Percentiles rank a stretch among this genome's conserved stretches.
Evolutionary conservation across 2,888 invertebrate genomes (phyloP).

Genomic region (Lepidocyrtoides sp.): DNA sequence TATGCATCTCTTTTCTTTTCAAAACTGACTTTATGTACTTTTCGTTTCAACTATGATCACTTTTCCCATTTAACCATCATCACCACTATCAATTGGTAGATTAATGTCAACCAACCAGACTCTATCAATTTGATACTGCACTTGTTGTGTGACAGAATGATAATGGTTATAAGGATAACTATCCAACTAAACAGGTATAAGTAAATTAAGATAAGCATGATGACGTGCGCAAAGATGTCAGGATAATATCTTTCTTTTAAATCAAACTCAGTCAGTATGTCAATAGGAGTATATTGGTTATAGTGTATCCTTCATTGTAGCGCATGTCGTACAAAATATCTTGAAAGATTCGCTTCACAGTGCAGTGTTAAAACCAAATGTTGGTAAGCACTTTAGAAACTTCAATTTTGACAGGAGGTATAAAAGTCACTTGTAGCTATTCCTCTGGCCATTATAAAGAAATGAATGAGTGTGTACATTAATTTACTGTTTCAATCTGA

Average conservation of each 20-base stretch:
- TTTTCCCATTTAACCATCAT: slow-evolving; percentile 24
- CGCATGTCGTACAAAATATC: background rate
- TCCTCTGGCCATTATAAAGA: slow-evolving; percentile 33
- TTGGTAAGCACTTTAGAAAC: slow-evolving; percentile 28
- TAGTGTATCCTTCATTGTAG: background rate
- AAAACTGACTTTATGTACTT: background rate
- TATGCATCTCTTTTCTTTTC: background rate
- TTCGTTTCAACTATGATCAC: slow-evolving; percentile 1
- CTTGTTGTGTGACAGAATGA: slow-evolving; percentile 2
- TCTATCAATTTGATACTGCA: background rate
- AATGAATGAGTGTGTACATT: slow-evolving; percentile 27
- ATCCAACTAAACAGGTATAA: background rate
- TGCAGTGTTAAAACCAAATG: background rate
- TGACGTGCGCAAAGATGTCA: slow-evolving; percentile 53
- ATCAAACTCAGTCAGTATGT: slow-evolving; percentile 53
- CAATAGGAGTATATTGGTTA: background rate
- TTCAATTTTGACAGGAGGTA: slow-evolving; percentile 54
- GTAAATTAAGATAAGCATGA: slow-evolving; percentile 61
- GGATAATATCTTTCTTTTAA: slow-evolving; percentile 53
- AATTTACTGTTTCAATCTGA: slow-evolving; percentile 64
- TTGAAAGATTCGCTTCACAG: too few relatives aligned
- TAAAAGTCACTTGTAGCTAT: slow-evolving; percentile 60
- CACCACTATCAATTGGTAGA: slow-evolving; percentile 36
- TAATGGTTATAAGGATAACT: background rate
- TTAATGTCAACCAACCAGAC: slow-evolving; percentile 54